Evolutionary conservation across 2,113 vertebrate species (phyloP), one percentile per base, ranked within the genome.

Genomic region (Gasterosteus nipponicus): DNA sequence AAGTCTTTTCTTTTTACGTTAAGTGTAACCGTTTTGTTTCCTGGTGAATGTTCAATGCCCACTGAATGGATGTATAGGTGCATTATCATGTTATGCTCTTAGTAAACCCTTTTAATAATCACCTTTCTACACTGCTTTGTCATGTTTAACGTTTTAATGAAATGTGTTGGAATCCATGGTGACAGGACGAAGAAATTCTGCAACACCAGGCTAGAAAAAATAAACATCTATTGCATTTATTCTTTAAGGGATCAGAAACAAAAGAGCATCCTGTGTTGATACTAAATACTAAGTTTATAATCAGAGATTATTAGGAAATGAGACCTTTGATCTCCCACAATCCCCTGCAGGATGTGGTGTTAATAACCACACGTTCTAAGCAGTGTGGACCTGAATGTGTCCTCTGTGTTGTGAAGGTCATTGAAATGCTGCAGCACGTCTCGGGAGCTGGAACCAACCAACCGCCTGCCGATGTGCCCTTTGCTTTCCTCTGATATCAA

Each of bases 341-440:
- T 38, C 22, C 22, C 22, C 22, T 60, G 44, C 56, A 60, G 1
- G 18, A 44, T 62, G 46, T 44, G 4, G 49, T 39, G 59, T 26
- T 62, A 62, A 26, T 26, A 35, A 26, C 8, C 10, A 39, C 39
- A 31, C 47, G 66, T 73, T 72, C 44, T 15, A 69, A 35, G 29
- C 61, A 68, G 66, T 59, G 22, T 15, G 47, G 35, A 57, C 71
- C 54, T 69, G 16, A 51, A 62, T 44, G 46, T 44, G 49, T 33
- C 38, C 16, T 65, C 78, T 76, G 65, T 75, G 80, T 73, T 51
- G 65, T 61, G 64, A 18, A 35, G 26, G 39, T 81, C 75, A 77
- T 88, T 89, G 78, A 72, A 66, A 80, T 84, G 69, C 84, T 53
- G 65, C 73, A 10, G 44, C 51, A 69, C 56, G 56, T 77, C 83